These are phyloP conservation scores for Odontothrips loti DNA, from an alignment of 2,888 invertebrate species.

Conservation along the genomic window DNA sequence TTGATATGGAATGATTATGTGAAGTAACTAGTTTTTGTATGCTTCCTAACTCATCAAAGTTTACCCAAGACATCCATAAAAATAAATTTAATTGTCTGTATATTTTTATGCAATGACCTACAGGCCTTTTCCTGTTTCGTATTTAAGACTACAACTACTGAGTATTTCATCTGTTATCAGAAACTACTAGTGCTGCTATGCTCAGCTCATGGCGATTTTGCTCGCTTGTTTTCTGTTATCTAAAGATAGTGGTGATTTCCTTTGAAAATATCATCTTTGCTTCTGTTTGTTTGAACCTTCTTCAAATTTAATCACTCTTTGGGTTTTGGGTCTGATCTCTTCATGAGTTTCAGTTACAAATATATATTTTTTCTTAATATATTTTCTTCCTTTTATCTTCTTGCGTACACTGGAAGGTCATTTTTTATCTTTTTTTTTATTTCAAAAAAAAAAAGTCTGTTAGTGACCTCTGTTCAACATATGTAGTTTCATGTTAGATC, in stretches of 20 bases:
- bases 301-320: slow-evolving; percentile 28
- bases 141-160: background rate
- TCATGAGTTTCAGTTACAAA: slow-evolving; percentile 23
- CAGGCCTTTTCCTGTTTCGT: no score
- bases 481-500: background rate
- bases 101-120: no score
- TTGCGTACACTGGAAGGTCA: background rate
- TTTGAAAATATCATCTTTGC: slow-evolving; percentile 21
- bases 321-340: slow-evolving; percentile 24
- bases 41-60: no score
- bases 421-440: background rate
- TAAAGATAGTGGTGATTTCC: background rate
- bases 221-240: slow-evolving; percentile 11
- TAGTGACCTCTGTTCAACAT: background rate
- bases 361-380: slow-evolving; percentile 29
- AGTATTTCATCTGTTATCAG: background rate
- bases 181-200: slow-evolving; percentile 17
- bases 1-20: background rate
- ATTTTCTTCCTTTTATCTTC: slow-evolving; percentile 12
- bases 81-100: no score
- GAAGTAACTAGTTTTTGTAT: no score
- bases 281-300: slow-evolving; percentile 27
- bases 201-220: slow-evolving; percentile 26
- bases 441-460: background rate
- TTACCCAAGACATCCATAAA: no score